phyloP scores from a whole-genome alignment of 2,797 vertebrate genomes.

The Smutsia gigantea region DNA sequence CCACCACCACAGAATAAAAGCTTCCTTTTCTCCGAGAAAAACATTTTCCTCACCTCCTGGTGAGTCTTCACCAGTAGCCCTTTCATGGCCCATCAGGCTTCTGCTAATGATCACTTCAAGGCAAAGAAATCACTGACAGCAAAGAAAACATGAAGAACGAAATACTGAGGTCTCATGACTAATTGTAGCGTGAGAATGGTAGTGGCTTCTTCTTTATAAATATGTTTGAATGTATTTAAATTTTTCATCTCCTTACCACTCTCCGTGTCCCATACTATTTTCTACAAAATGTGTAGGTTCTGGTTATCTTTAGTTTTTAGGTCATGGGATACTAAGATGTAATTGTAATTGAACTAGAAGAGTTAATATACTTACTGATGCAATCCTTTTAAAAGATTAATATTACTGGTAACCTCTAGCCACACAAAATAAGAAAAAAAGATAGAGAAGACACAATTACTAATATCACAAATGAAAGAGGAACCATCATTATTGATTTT shows the following conservation, averaged over 20 bases:
- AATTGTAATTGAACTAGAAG: background rate
- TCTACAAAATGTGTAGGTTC: background rate
- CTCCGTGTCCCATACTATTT: background rate
- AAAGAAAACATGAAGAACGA: background rate
- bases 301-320: background rate
- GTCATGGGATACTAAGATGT: background rate
- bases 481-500: background rate
- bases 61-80: too few relatives aligned
- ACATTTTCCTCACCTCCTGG: too few relatives aligned
- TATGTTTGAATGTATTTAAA: background rate
- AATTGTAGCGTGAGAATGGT: background rate
- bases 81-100: too few relatives aligned
- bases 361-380: background rate
- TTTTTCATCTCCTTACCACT: background rate
- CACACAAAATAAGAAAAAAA: background rate
- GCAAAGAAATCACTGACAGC: background rate
- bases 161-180: background rate
- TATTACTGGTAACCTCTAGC: background rate
- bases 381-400: background rate
- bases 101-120: too few relatives aligned
- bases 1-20: too few relatives aligned
- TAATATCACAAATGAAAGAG: background rate
- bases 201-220: background rate
- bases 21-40: too few relatives aligned
- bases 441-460: background rate